Evolutionary conservation across 2,888 invertebrate genomes (phyloP), one percentile per base, ranked within the genome.

Genomic region (Tenodera sinensis): DNA sequence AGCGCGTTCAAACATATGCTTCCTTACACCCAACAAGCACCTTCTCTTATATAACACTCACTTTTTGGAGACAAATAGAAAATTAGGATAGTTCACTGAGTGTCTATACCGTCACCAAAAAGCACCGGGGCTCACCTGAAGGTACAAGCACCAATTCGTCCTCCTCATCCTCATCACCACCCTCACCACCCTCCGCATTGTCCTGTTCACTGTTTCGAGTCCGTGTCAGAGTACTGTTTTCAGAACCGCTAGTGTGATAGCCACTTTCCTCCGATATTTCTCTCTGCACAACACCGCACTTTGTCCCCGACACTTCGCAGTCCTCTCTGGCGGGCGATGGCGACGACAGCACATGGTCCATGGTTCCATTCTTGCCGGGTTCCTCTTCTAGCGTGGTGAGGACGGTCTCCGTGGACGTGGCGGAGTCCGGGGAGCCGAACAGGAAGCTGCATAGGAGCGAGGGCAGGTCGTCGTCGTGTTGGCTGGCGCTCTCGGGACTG

Each of bases 101-200:
- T 34, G 34, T 34, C 34, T 4, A 34, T 8, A 42, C 54, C 54
- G 4, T 71, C 54, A 71, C 54, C 54, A 20, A 71, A 20, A 20
- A 54, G 54, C 14, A 54, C 54, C 15, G 54, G 3, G 15, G 2
- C 92, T 92, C 92, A 93, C 93, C 93, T 91, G 93, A 91, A 91
- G 93, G 93, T 91, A 93, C 93, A 91, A 93, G 91, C 87, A 93
- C 93, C 93, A 93, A 92, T 83, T 92, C 92, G 90, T 92, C 92
- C 88, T 92, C 92, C 81, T 92, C 92, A 87, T 92, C 92, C 81
- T 90, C 89, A 42, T 92, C 92, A 87, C 90, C 91, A 14, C 89
- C 89, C 84, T 83, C 88, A 20, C 9, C 54, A 0, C 28, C 88
- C n/a, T 7, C 42, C 25, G n/a, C 84, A 20, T 20, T 20, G 20